Evolutionary conservation across 37 sponge, comb jelly and placozoan genomes (phyloP), one percentile per base, ranked within the genome.

Genomic region (Spongilla lacustris): DNA sequence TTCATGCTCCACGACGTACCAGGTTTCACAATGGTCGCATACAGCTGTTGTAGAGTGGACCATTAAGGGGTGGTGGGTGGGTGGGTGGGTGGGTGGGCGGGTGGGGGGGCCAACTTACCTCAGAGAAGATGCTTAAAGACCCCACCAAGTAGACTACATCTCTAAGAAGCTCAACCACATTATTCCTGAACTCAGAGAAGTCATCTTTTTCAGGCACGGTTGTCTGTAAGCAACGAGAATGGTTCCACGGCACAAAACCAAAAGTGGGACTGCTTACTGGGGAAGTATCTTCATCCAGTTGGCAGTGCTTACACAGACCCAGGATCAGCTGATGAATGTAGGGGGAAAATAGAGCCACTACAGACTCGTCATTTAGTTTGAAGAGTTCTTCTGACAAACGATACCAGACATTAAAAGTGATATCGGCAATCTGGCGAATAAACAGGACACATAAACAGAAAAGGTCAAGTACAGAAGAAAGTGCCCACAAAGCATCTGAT

Each of bases 381-480:
- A 73, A 69, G 78, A 96, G 79, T 26, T 84, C 81, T 32, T 96
- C 97, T 73, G 94, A 85, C 41, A 96, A 71, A 10, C 89, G 75
- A 70, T 89, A 96, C 97, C 97, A 96, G 28, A 94, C 82, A 66
- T 88, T 91, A 80, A 94, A 94, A 25, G 95, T 96, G 37, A 88
- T 92, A 26, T 93, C 92, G 0, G 95, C 95, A 19, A 94, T 71
- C 93, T 88, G 26, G 17, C 22, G 28, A 25, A 36, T 9, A 41
- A 9, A 41, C 41, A n/a, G n/a, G n/a, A n/a, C n/a, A n/a, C n/a
- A n/a, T n/a, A n/a, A n/a, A n/a, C n/a, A n/a, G n/a, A n/a, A n/a
- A n/a, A n/a, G n/a, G n/a, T n/a, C n/a, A n/a, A n/a, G n/a, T n/a
- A n/a, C n/a, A n/a, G n/a, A n/a, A n/a, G n/a, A n/a, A n/a, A n/a